These are phyloP conservation scores for Sepioteuthis lessoniana DNA, from an alignment of 2,888 invertebrate species.

Conservation along the genomic window DNA sequence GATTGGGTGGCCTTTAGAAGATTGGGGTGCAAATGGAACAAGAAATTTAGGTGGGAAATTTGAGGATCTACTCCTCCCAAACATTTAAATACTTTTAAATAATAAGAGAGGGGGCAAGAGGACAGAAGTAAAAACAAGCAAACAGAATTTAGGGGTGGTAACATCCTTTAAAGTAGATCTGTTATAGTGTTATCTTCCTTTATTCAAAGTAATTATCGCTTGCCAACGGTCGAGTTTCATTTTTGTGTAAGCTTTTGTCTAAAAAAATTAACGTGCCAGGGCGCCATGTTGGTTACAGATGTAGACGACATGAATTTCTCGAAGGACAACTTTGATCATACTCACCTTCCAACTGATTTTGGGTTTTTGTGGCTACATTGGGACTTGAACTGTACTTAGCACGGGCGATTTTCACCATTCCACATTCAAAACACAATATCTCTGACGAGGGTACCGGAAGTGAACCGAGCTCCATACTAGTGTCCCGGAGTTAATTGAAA, in stretches of 20 bases:
- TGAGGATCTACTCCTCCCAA: neutral
- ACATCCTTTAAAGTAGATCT: neutral
- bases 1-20: neutral
- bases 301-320: neutral
- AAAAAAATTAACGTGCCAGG: slow-evolving; percentile 20
- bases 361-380: slow-evolving; percentile 26
- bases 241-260: neutral
- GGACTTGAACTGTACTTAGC: slow-evolving; percentile 39
- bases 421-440: slow-evolving; percentile 48
- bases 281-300: neutral
- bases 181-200: neutral
- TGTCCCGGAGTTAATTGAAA: slow-evolving; percentile 42
- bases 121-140: neutral
- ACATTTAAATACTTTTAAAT: neutral
- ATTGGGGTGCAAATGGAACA: neutral
- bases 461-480: slow-evolving; percentile 48
- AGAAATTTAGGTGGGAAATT: neutral
- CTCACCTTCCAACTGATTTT: slow-evolving; percentile 45
- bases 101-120: neutral
- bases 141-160: neutral
- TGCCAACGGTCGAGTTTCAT: neutral
- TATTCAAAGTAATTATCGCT: neutral
- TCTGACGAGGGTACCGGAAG: slow-evolving; percentile 46
- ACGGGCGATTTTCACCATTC: slow-evolving; percentile 45
- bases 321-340: neutral